Evolutionary conservation across 2,113 vertebrate genomes (phyloP).

Genomic region (Diadophis punctatus): DNA sequence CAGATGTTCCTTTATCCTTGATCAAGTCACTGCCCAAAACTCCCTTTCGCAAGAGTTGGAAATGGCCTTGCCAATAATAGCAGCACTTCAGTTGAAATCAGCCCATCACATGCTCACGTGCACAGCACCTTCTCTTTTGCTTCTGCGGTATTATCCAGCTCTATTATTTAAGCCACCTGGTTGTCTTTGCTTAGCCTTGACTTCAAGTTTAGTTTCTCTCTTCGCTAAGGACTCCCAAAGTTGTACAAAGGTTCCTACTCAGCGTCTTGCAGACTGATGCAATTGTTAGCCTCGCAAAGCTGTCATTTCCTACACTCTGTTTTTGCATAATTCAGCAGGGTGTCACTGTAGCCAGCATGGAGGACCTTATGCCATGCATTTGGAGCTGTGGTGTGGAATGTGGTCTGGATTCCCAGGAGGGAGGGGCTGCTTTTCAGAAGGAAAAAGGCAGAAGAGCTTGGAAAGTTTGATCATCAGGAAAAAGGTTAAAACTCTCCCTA

Average conservation of each 20-base stretch:
- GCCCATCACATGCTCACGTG: slow-evolving; percentile 18
- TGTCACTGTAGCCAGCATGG: not conserved
- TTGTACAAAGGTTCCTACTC: slow-evolving; percentile 26
- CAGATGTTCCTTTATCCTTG: not conserved
- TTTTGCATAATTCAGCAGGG: not conserved
- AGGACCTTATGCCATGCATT: not conserved
- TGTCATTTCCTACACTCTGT: slow-evolving; percentile 6
- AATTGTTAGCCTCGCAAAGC: not conserved
- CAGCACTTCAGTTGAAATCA: slow-evolving; percentile 34
- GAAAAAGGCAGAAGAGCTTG: too few species aligned
- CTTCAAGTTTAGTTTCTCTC: slow-evolving; percentile 29
- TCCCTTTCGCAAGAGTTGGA: not conserved
- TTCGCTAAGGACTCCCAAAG: slow-evolving; percentile 17
- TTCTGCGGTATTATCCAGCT: slow-evolving; percentile 11
- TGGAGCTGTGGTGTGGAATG: not conserved
- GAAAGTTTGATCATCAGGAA: not conserved
- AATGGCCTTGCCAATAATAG: slow-evolving; percentile 42
- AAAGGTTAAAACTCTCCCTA: not conserved
- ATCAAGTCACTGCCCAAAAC: not conserved
- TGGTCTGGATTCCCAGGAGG: not conserved
- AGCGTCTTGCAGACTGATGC: slow-evolving; percentile 7
- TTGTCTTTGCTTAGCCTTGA: slow-evolving; percentile 28
- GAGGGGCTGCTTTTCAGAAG: not conserved
- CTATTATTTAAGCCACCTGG: not conserved
- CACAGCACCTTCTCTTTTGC: not conserved